Conservation (phyloP, 2,113 vertebrate species). For the Rissa tridactyla region DNA sequence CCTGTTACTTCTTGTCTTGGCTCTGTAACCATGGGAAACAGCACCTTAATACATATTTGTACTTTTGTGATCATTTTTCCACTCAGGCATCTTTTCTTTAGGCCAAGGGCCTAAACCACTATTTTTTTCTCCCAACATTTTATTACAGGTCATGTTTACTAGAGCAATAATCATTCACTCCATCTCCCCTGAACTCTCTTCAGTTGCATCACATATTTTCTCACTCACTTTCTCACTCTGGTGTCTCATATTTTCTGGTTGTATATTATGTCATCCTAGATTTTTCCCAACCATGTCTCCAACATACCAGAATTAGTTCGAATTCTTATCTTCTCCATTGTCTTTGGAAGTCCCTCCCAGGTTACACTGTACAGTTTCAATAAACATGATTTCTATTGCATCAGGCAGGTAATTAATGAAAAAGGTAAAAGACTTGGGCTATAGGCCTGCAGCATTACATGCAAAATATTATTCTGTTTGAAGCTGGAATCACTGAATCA, state of each 20-base stretch:
- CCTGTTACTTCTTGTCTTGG: not conserved
- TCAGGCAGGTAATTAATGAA: not conserved
- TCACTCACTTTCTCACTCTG: not conserved
- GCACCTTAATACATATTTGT: not conserved
- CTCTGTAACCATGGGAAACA: not conserved
- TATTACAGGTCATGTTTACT: not conserved
- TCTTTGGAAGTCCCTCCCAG: not conserved
- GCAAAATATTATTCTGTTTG: not conserved
- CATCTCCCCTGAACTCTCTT: not conserved
- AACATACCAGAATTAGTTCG: not conserved
- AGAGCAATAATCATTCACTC: not conserved
- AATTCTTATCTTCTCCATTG: not conserved
- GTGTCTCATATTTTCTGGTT: not conserved
- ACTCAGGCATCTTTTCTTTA: not conserved
- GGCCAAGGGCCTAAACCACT: not conserved
- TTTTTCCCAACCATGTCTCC: not conserved
- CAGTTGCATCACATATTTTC: not conserved
- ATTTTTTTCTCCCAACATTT: not conserved
- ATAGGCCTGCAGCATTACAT: not conserved
- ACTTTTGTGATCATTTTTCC: not conserved
- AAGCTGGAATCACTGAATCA: not conserved
- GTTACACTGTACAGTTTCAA: not conserved
- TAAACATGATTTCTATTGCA: not conserved
- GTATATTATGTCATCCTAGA: not conserved
- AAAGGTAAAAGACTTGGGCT: not conserved